These are phyloP conservation scores for Anhinga anhinga DNA, from an alignment of 2,113 vertebrate species.

Conservation along the genomic window DNA sequence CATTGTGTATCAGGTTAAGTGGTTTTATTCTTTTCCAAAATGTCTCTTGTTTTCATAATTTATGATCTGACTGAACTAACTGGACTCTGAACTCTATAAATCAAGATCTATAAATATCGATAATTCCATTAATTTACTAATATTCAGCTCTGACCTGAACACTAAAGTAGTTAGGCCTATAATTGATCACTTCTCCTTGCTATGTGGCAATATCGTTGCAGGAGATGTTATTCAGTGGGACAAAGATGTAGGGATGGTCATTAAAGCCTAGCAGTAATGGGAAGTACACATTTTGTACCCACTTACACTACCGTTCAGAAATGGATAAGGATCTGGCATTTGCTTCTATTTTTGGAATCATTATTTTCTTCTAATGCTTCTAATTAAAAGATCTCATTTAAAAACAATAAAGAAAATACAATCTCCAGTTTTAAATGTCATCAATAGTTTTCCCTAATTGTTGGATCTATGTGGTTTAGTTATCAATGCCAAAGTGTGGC, in stretches of 20 bases:
- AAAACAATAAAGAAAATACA: not conserved
- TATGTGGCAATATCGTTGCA: not conserved
- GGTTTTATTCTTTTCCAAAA: slow-evolving; percentile 5
- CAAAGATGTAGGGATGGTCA: not conserved
- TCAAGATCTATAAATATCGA: slow-evolving; percentile 14
- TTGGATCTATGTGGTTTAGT: not conserved
- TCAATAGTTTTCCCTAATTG: not conserved
- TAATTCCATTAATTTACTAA: slow-evolving; percentile 49
- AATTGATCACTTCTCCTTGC: not conserved
- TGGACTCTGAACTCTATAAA: slow-evolving; percentile 15
- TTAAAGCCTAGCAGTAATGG: not conserved
- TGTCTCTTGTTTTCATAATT: slow-evolving; percentile 44
- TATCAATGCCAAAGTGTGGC: not conserved
- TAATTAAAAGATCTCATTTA: not conserved
- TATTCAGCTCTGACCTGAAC: not conserved
- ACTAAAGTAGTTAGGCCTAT: not conserved
- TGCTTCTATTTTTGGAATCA: not conserved
- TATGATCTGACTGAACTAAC: slow-evolving; percentile 8
- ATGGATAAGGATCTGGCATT: not conserved
- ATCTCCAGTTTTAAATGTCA: not conserved
- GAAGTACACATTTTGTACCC: not conserved
- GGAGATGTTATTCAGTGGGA: not conserved
- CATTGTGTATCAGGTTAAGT: not conserved
- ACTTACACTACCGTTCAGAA: not conserved
- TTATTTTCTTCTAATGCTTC: not conserved